These are phyloP conservation scores for Porites evermanni DNA, from an alignment of 92 coral and sea anemone genomes.

Conservation along the genomic window DNA sequence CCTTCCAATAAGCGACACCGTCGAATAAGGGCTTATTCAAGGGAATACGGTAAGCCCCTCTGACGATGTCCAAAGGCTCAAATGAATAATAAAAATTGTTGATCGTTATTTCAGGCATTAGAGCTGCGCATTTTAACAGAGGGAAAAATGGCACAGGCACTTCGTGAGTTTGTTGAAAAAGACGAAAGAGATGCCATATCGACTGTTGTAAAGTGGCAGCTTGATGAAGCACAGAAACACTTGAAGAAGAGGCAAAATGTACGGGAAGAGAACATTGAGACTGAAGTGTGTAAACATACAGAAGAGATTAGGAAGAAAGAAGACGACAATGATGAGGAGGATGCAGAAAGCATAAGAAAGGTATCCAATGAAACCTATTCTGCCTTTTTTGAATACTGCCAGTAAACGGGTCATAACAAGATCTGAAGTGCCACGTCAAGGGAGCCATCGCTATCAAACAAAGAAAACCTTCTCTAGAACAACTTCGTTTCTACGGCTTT, in stretches of 20 bases:
- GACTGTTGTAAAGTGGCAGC: conserved; percentile 90
- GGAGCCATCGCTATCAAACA: too few relatives aligned
- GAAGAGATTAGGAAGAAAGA: conserved; percentile 68
- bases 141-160: conserved; percentile 92
- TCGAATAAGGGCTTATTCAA: too few relatives aligned
- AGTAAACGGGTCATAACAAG: too few relatives aligned
- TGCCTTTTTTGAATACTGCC: too few relatives aligned
- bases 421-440: too few relatives aligned
- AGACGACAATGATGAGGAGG: conserved; percentile 59
- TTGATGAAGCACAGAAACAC: conserved; percentile 81
- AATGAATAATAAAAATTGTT: not conserved
- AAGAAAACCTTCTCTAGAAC: too few relatives aligned
- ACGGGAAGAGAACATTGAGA: conserved; percentile 78
- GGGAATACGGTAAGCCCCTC: too few relatives aligned
- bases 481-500: too few relatives aligned
- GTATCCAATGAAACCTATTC: conserved; percentile 6
- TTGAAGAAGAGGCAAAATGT: conserved; percentile 73
- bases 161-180: conserved; percentile 95
- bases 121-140: conserved; percentile 87
- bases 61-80: not conserved
- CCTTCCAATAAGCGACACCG: too few relatives aligned
- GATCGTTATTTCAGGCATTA: conserved; percentile 64
- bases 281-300: conserved; percentile 78
- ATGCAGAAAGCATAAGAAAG: conserved; percentile 77
- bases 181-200: conserved; percentile 96